Conservation (phyloP, 1,140 invertebrate genomes). For the Elysia chlorotica region DNA sequence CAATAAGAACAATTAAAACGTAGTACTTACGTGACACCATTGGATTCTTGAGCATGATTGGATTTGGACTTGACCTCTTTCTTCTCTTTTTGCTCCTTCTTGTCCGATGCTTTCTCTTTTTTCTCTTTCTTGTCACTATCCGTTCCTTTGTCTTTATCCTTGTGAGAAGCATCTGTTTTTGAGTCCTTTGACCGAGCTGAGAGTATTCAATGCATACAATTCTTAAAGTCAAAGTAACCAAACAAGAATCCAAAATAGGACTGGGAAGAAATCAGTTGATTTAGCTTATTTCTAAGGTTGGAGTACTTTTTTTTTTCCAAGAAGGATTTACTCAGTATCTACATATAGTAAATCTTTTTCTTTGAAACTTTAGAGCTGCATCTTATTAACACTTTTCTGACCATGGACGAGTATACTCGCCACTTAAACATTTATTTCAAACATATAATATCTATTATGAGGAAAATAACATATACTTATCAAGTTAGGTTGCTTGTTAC, state of each 20-base stretch:
- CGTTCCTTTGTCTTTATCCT: slow-evolving; percentile 21
- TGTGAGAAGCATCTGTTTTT: background rate
- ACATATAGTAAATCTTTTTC: too few species aligned
- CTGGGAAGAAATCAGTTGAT: background rate
- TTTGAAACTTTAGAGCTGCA: too few species aligned
- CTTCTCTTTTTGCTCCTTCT: slow-evolving; percentile 35
- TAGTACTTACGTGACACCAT: background rate
- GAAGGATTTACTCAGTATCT: too few species aligned
- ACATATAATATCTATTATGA: too few species aligned
- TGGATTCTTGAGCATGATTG: background rate
- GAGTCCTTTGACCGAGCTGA: background rate
- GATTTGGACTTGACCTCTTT: slow-evolving; percentile 28
- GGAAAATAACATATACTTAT: too few species aligned
- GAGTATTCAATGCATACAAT: background rate
- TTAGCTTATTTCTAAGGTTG: background rate
- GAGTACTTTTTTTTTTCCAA: too few species aligned
- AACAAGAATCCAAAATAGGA: background rate
- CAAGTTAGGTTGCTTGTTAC: too few species aligned
- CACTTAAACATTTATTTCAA: too few species aligned
- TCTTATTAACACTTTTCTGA: too few species aligned
- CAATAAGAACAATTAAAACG: too few species aligned
- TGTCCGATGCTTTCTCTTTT: slow-evolving; percentile 30
- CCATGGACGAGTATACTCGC: too few species aligned
- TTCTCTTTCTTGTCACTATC: slow-evolving; percentile 13
- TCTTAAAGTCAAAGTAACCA: background rate